Conservation (phyloP, 92 coral and sea anemone species). For the Isaurus tuberculatus region DNA sequence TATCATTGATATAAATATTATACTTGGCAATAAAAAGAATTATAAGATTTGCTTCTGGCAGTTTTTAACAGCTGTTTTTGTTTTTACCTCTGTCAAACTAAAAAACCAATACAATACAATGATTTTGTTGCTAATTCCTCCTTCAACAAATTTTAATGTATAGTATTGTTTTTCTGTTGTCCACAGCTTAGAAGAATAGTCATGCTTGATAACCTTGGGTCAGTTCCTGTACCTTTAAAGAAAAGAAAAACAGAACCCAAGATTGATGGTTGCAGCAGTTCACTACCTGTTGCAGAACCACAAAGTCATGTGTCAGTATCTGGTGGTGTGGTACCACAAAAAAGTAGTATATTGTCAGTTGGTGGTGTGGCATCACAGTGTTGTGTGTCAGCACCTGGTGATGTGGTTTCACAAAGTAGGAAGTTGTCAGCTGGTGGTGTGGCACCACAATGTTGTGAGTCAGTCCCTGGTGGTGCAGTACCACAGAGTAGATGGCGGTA, state of each 20-base stretch:
- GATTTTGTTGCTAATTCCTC: background rate
- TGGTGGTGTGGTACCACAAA: background rate
- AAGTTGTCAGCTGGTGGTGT: background rate
- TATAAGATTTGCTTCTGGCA: background rate
- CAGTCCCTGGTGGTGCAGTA: conserved; percentile 5
- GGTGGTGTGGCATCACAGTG: no score
- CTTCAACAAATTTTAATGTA: background rate
- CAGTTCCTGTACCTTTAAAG: conserved; percentile 11
- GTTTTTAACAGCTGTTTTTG: background rate
- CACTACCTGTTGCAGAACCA: background rate
- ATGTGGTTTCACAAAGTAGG: no score
- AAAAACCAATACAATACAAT: background rate
- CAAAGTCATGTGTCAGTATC: background rate
- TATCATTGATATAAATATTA: background rate
- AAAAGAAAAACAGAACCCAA: background rate
- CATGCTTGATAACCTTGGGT: background rate
- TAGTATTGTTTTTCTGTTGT: background rate
- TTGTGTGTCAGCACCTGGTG: no score
- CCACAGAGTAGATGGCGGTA: background rate
- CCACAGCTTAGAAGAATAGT: conserved; percentile 6
- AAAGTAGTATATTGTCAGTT: no score
- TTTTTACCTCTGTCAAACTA: background rate
- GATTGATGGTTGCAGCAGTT: background rate
- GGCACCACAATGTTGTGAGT: background rate
- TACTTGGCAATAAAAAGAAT: background rate